These are phyloP conservation scores for Trematomus loennbergii DNA, from an alignment of 2,113 vertebrate genomes.

Conservation along the genomic window DNA sequence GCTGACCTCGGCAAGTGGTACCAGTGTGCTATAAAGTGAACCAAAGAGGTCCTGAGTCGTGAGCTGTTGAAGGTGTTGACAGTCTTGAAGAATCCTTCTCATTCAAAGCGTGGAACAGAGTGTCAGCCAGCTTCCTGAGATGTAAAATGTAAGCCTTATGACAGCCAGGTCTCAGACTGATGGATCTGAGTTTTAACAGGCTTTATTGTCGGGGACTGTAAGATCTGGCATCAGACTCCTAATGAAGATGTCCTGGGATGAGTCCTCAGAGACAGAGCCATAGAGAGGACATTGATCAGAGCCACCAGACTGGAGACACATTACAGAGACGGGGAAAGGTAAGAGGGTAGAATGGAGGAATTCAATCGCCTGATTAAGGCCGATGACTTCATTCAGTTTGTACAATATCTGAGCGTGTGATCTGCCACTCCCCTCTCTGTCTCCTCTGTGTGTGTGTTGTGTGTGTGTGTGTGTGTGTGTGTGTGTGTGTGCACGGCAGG, in stretches of 20 bases:
- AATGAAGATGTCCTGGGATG: slow-evolving; percentile 56
- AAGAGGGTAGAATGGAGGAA: slow-evolving; percentile 41
- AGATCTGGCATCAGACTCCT: slow-evolving; percentile 43
- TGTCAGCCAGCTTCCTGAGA: slow-evolving; percentile 28
- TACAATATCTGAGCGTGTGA: slow-evolving; percentile 47
- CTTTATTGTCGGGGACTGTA: slow-evolving; percentile 30
- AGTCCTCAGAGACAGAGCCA: slow-evolving; percentile 42
- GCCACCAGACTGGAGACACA: slow-evolving; percentile 52
- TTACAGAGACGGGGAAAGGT: slow-evolving; percentile 29
- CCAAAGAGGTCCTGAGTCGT: too few species aligned
- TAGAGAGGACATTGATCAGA: slow-evolving; percentile 63
- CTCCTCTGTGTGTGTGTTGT: background rate
- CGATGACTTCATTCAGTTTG: slow-evolving; percentile 57
- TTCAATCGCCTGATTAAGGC: slow-evolving; percentile 41
- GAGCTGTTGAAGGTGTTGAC: background rate
- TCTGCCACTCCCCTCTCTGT: slow-evolving; percentile 20
- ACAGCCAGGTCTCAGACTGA: slow-evolving; percentile 39
- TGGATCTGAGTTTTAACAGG: slow-evolving; percentile 50
- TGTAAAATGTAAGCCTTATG: slow-evolving; percentile 27
- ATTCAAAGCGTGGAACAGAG: background rate
- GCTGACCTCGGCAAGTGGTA: too few species aligned
- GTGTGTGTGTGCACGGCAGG: slow-evolving; percentile 8
- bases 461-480: slow-evolving; percentile 2
- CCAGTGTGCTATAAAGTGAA: too few species aligned
- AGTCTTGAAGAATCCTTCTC: background rate